Evolutionary conservation across 2,797 vertebrate species (phyloP).

Genomic region (Eulemur coronatus): DNA sequence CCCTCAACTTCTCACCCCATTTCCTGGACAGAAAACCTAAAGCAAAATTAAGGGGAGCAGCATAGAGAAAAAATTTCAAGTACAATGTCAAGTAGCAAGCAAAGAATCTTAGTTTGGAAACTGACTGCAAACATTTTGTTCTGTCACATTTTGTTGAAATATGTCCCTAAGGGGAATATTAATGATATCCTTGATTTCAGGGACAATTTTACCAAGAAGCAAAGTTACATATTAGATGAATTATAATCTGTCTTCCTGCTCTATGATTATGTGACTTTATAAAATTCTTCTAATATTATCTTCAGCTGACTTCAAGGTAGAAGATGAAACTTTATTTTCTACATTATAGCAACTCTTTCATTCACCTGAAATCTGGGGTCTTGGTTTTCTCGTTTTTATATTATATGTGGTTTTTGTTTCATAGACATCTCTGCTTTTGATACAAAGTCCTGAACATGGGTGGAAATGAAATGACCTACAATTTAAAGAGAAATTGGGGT

Average conservation of each 20-base stretch:
- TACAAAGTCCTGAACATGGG: background rate
- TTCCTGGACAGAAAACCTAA: background rate
- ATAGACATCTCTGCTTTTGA: background rate
- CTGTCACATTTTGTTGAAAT: background rate
- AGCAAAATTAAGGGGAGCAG: background rate
- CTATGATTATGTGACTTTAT: background rate
- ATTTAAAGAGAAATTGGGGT: background rate
- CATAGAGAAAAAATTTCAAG: background rate
- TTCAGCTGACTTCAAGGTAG: background rate
- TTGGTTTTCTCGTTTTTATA: constrained; percentile 19
- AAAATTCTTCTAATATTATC: constrained; percentile 24
- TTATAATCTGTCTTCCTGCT: background rate
- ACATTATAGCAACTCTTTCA: background rate
- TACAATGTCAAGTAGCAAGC: background rate
- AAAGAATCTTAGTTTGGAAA: constrained; percentile 16
- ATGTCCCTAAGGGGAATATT: background rate
- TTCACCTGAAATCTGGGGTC: background rate
- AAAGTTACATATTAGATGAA: background rate
- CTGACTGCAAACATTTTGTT: background rate
- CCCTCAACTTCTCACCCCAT: background rate
- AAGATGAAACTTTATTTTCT: background rate
- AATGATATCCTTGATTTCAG: background rate
- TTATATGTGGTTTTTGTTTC: background rate
- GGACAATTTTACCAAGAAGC: constrained; percentile 4
- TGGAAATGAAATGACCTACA: background rate